These are phyloP conservation scores for Micropterix aruncella DNA, from an alignment of 2,888 invertebrate species.

Conservation along the genomic window DNA sequence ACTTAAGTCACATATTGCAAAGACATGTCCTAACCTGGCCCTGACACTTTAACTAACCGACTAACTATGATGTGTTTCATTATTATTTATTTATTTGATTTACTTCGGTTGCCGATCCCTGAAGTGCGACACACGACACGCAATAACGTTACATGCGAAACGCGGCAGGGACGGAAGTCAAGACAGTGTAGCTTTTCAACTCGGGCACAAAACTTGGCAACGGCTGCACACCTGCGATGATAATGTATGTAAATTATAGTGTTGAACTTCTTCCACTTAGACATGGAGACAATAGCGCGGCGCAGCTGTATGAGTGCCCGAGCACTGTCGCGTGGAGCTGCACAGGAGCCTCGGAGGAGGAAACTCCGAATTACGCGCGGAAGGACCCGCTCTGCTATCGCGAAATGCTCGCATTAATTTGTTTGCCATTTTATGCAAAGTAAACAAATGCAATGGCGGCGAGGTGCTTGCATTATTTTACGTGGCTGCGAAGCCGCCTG, in stretches of 20 bases:
- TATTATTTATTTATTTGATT: no score
- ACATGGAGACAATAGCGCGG: neutral
- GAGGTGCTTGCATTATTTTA: no score
- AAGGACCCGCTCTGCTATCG: constrained; percentile 16
- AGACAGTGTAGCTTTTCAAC: neutral
- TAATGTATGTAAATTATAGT: constrained; percentile 39
- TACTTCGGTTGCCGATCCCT: no score
- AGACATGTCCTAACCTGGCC: no score
- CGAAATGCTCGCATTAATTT: constrained; percentile 1
- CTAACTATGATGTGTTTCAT: no score
- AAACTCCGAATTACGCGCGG: constrained; percentile 17
- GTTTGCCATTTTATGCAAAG: neutral
- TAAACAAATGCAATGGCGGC: no score
- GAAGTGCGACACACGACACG: no score
- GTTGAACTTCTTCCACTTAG: constrained; percentile 19
- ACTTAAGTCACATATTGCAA: no score
- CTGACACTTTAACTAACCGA: no score
- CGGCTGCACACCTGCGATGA: constrained; percentile 28
- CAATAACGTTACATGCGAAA: neutral
- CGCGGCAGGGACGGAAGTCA: neutral
- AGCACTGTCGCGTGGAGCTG: neutral
- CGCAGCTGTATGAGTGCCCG: neutral
- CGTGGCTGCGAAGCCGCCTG: no score
- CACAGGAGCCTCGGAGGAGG: neutral
- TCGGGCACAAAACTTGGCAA: neutral